Conservation (phyloP, 2,797 vertebrate genomes). For the Lerista edwardsae region DNA sequence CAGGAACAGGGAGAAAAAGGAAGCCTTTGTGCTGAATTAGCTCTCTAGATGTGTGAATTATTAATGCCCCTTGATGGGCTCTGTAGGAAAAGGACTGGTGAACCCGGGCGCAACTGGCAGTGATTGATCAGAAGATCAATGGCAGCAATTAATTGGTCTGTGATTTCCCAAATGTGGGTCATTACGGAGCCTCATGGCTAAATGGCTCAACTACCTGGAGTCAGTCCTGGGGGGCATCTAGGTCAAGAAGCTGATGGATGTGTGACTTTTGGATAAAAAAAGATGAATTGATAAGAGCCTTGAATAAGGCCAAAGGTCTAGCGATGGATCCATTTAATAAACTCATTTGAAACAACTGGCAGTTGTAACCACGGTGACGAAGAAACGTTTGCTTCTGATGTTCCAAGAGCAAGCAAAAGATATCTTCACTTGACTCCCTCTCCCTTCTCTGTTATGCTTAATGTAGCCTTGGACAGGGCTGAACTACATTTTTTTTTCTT, state of each 20-base stretch:
- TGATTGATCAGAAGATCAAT: neutral
- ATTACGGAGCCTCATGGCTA: neutral
- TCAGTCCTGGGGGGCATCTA: neutral
- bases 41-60: slow-evolving; percentile 3
- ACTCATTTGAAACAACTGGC: neutral
- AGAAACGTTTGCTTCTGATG: neutral
- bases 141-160: neutral
- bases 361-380: neutral
- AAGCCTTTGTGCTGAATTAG: slow-evolving; percentile 45
- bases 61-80: neutral
- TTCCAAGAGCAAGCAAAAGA: neutral
- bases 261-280: neutral
- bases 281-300: neutral
- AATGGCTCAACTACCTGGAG: neutral
- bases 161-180: neutral
- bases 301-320: no score
- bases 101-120: neutral
- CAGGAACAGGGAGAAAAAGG: slow-evolving; percentile 53
- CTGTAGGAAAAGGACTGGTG: slow-evolving; percentile 43
- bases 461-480: neutral
- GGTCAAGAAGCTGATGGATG: neutral
- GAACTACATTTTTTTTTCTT: neutral
- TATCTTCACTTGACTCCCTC: neutral
- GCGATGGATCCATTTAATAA: no score
- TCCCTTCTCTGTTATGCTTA: neutral